Evolutionary conservation across 2,888 invertebrate genomes (phyloP).

Genomic region (Rhagophthalmus giganteus): DNA sequence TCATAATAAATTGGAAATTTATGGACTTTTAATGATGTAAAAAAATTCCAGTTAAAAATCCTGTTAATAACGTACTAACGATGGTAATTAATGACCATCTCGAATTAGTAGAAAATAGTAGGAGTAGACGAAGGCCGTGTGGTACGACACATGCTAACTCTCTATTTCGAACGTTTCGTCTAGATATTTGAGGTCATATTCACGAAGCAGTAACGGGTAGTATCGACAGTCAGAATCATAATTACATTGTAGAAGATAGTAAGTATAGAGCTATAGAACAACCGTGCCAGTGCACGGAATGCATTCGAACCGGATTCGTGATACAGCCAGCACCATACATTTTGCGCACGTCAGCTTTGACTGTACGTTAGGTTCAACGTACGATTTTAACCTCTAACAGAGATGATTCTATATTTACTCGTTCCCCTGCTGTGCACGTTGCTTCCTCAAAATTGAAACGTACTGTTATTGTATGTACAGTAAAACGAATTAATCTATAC

Average conservation of each 20-base stretch:
- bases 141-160: constrained; percentile 1
- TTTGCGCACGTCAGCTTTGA: no score
- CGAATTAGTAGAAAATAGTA: background rate
- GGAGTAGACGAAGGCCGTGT: background rate
- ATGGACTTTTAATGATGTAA: no score
- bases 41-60: background rate
- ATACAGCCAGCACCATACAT: constrained; percentile 11
- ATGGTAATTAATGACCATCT: background rate
- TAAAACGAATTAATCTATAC: no score
- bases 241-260: constrained; percentile 24
- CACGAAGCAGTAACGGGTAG: constrained; percentile 2
- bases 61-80: background rate
- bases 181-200: constrained; percentile 19
- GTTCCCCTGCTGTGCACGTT: no score
- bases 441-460: no score
- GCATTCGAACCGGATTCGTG: no score
- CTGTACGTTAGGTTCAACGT: constrained; percentile 10
- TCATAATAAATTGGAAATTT: no score
- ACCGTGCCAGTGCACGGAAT: no score
- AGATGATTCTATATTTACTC: no score
- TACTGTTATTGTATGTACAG: no score
- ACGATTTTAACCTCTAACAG: no score
- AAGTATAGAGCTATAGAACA: constrained; percentile 8
- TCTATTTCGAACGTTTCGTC: constrained; percentile 1
- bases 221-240: constrained; percentile 21